Percentiles rank a stretch among this genome's conserved stretches.
phyloP scores from a whole-genome alignment of 2,888 invertebrate genomes.

The Pterobdella sp. region DNA sequence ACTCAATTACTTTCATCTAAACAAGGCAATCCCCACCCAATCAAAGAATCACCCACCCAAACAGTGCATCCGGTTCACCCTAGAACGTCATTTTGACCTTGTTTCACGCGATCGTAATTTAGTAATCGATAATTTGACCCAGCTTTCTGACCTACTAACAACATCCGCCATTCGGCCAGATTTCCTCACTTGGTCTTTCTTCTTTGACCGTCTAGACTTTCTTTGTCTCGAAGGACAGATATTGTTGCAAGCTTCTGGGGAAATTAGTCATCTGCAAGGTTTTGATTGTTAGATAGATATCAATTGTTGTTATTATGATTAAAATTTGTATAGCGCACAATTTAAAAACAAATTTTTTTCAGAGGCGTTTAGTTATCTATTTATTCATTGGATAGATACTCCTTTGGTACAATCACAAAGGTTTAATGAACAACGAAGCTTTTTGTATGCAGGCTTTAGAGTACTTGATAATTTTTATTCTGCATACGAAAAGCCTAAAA shows the following conservation, averaged over 20 bases:
- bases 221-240: slow-evolving; percentile 92
- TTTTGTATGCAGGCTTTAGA: too few relatives aligned
- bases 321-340: too few relatives aligned
- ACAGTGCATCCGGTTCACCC: slow-evolving; percentile 72
- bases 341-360: too few relatives aligned
- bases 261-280: slow-evolving; percentile 75
- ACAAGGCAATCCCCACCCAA: too few relatives aligned
- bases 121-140: slow-evolving; percentile 87
- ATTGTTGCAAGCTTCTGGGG: slow-evolving; percentile 62
- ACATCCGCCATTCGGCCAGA: slow-evolving; percentile 67
- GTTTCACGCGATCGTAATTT: slow-evolving; percentile 92
- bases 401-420: too few relatives aligned
- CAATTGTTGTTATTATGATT: too few relatives aligned
- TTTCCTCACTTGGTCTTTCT: slow-evolving; percentile 93
- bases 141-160: slow-evolving; percentile 69
- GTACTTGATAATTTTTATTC: too few relatives aligned
- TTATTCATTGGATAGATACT: too few relatives aligned
- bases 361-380: too few relatives aligned
- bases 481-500: too few relatives aligned
- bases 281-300: slow-evolving; percentile 34
- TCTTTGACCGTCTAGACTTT: slow-evolving; percentile 88
- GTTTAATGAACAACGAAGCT: too few relatives aligned
- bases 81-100: slow-evolving; percentile 95
- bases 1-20: too few relatives aligned
- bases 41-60: slow-evolving; percentile 6